Conservation (phyloP, 2,888 invertebrate species). For the Lordiphosa fenestrarum region DNA sequence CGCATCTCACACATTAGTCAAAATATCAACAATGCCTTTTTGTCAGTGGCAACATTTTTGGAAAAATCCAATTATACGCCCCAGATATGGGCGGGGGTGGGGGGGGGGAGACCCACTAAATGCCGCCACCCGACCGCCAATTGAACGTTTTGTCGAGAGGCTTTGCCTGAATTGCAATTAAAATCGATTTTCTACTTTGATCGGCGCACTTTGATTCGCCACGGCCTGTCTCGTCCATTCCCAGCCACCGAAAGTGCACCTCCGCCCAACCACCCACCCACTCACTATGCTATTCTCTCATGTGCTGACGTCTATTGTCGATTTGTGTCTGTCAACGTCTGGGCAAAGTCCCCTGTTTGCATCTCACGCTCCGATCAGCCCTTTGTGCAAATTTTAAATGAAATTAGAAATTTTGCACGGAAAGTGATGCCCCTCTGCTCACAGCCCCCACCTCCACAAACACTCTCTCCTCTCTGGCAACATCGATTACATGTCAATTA, state of each 20-base stretch:
- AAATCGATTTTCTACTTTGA: slow-evolving; percentile 73
- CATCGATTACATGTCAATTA: slow-evolving; percentile 55
- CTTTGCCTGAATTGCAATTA: slow-evolving; percentile 64
- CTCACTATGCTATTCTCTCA: slow-evolving; percentile 7
- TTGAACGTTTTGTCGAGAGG: slow-evolving; percentile 35
- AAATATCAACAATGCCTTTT: too few species aligned
- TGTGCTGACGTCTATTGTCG: slow-evolving; percentile 71
- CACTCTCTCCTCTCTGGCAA: neutral
- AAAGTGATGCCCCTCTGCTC: slow-evolving; percentile 1
- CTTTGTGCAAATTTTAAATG: neutral
- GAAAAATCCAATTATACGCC: slow-evolving; percentile 7
- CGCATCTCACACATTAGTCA: too few species aligned
- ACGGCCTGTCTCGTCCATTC: slow-evolving; percentile 44
- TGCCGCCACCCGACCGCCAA: slow-evolving; percentile 31
- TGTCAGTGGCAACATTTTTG: too few species aligned
- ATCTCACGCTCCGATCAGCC: neutral
- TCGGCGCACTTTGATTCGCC: slow-evolving; percentile 67
- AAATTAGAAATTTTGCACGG: slow-evolving; percentile 4
- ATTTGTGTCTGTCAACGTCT: slow-evolving; percentile 73
- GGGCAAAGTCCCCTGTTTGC: too few species aligned
- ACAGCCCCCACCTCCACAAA: neutral
- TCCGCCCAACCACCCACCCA: slow-evolving; percentile 7
- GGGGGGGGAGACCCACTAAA: slow-evolving; percentile 7
- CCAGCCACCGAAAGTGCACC: slow-evolving; percentile 6
- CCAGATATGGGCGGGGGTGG: neutral